These are phyloP conservation scores for Aleiodes leptofemur DNA, from an alignment of 2,888 invertebrate species.

Conservation along the genomic window DNA sequence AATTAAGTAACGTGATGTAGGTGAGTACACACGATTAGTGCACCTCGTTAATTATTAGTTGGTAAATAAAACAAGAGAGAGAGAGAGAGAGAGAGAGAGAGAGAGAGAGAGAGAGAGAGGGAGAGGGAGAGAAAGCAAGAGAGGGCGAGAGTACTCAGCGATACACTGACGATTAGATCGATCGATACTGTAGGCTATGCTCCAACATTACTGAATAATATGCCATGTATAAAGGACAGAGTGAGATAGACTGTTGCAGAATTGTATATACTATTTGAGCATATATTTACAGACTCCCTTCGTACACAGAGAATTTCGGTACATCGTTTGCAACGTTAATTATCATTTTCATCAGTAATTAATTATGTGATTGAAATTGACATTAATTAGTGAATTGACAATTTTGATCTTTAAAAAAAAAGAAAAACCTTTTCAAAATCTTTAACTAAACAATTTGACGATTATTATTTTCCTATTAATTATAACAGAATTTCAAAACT, in stretches of 20 bases:
- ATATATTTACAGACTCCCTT: conserved; percentile 32
- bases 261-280: conserved; percentile 24
- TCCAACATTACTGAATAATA: conserved; percentile 20
- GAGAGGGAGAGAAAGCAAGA: too few relatives aligned
- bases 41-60: conserved; percentile 64
- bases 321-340: conserved; percentile 37
- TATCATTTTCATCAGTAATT: conserved; percentile 26
- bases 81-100: too few relatives aligned
- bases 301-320: conserved; percentile 1
- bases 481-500: too few relatives aligned
- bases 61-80: conserved; percentile 58
- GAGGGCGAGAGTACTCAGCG: conserved; percentile 33
- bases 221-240: conserved; percentile 10
- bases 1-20: conserved; percentile 32
- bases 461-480: too few relatives aligned
- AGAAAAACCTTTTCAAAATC: too few relatives aligned
- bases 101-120: conserved; percentile 6
- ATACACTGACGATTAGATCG: conserved; percentile 52
- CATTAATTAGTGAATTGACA: conserved; percentile 14
- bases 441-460: too few relatives aligned
- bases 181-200: conserved; percentile 50
- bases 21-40: conserved; percentile 61
- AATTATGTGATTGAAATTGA: conserved; percentile 15
- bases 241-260: conserved; percentile 15
- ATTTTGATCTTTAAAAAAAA: too few relatives aligned